Evolutionary conservation across 2,797 vertebrate genomes (phyloP), one percentile per base, ranked within the genome.

Genomic region (Epinephelus malabaricus): DNA sequence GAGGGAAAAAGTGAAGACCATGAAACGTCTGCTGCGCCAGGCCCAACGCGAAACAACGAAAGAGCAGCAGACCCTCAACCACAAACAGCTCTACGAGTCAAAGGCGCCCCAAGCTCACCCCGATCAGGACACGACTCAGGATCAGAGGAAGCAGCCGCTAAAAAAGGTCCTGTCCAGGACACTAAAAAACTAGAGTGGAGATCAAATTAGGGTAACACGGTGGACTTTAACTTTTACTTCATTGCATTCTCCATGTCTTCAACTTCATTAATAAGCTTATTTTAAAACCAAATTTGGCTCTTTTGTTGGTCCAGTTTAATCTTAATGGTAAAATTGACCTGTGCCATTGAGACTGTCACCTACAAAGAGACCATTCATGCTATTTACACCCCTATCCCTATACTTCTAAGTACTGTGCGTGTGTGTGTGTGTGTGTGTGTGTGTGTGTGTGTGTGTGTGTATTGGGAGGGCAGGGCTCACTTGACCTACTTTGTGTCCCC

Each of bases 1-100:
- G 86, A 90, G 88, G 73, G 96, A 97, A 81, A 96, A 96, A 86
- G 96, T 97, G 85, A 96, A 96, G 92, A 96, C 92, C 84, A 94
- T 97, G 89, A 97, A 97, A 55, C 95, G 96, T 43, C 93, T 94
- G 77, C 88, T 97, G 38, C 94, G 96, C 25, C 95, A 96, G 89
- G 95, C 95, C 69, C 95, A 95, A 18, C 93, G 94, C 1, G 95
- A 94, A 56, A 92, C 83, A 50, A 88, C 68, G 0, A 95, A 94
- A 76, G 94, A 96, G 75, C 94, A 95, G 30, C 95, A 95, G 64
- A 94, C 91, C 55, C 88, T 95, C 45, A 90, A 81, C 82, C 90
- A 95, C 69, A 96, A 96, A 73, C 93, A 95, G 82, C 86, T 95
- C 6, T 92, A 95, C 0, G 89, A 94, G 46, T 84, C 95, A 2